These are phyloP conservation scores for Lacanobia wlatinum DNA, from an alignment of 2,888 invertebrate genomes.

Conservation along the genomic window DNA sequence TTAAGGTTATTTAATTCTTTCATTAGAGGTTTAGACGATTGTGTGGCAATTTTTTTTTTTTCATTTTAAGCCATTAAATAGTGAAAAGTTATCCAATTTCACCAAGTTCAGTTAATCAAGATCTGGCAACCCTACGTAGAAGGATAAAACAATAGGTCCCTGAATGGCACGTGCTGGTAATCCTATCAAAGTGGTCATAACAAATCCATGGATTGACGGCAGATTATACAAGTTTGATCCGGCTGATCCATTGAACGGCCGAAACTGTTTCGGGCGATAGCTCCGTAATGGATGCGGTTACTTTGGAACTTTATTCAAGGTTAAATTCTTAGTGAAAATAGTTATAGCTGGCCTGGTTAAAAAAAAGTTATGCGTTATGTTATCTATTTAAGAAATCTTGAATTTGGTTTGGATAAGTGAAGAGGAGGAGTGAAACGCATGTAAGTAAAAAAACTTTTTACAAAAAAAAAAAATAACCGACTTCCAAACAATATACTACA, in stretches of 20 bases:
- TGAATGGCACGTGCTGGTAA: neutral
- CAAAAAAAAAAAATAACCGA: too few species aligned
- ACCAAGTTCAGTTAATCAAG: too few species aligned
- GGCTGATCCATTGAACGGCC: constrained; percentile 10
- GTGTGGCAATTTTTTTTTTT: too few species aligned
- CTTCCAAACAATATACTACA: too few species aligned
- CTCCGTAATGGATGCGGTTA: constrained; percentile 21
- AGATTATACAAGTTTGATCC: constrained; percentile 13
- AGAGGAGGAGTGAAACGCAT: too few species aligned
- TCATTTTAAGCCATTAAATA: too few species aligned
- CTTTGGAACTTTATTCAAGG: constrained; percentile 25
- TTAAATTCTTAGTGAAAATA: neutral
- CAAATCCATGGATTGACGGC: constrained; percentile 21
- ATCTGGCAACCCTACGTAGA: neutral
- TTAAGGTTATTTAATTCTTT: too few species aligned
- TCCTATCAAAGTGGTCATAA: neutral
- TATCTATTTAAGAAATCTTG: too few species aligned
- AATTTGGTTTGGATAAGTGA: too few species aligned
- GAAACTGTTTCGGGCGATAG: neutral
- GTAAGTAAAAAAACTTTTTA: too few species aligned
- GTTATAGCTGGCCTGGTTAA: neutral
- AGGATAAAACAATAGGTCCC: neutral
- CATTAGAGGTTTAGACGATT: too few species aligned
- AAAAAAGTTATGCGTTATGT: neutral
- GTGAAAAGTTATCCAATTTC: too few species aligned